Base-by-base conservation (phyloP, 2,888 invertebrate genomes). In the Netelia fuscicornis region DNA sequence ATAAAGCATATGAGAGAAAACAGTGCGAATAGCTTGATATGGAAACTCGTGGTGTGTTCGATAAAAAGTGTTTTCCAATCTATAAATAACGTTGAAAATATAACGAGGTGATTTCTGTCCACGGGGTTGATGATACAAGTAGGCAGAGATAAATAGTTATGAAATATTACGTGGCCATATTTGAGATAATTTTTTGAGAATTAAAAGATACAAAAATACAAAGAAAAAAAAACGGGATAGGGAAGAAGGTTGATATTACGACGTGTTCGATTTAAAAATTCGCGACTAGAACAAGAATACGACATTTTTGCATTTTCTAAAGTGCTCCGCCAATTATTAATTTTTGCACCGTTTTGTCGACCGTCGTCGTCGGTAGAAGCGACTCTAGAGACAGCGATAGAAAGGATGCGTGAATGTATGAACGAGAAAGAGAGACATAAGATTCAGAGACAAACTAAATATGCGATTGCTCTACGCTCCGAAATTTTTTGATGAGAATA, bases 141-240 rank as follows among this genome's bases (percentile, higher is more conserved):
- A 37, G 48, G 60, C 17, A 56, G 42, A 65, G 3, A 72, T 37
- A 70, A 75, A 76, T 11, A 62, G 56, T 52, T 20, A 72, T 23
- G 44, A 72, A 56, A 70, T 23, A 81, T 77, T 23, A 60, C 25
- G 84, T 84, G 76, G 81, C 81, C 81, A 84, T 81, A 83, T 70
- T 83, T 30, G 11, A 58, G 67, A 78, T 64, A 54, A 58, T 67
- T 37, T 48, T 54, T 25, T 20, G 44, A 62, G 56, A 82, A 37
- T 42, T 17, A 25, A 70, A 52, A 60, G 56, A 54, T 30, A 23
- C 42, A 37, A 52, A 48, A 17, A 54, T 5, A 20, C 52, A 62
- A 62, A 44, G 62, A 37, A 37, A 42, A 42, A 52, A 23, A 17
- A 58, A 23, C 25, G 10, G 30, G 17, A 42, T 58, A 25, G 17